Evolutionary conservation across 2,888 invertebrate species (phyloP).

Genomic region (Sphinx pinastri): DNA sequence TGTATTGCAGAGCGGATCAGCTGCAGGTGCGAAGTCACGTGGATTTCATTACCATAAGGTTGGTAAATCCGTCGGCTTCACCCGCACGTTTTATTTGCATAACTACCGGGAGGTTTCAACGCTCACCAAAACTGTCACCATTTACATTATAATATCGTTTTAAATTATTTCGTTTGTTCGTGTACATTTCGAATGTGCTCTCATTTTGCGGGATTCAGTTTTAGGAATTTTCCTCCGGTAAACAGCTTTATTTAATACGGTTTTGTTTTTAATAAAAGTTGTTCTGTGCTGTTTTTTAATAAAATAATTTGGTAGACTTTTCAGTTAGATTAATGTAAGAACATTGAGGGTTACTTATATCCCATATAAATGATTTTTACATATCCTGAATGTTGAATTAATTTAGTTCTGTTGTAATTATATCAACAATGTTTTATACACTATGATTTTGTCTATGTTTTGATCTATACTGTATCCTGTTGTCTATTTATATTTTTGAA

Average conservation of each 20-base stretch:
- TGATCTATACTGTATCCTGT: no score
- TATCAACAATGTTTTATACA: no score
- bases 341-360: no score
- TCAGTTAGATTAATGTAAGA: no score
- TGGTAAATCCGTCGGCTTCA: slow-evolving; percentile 52
- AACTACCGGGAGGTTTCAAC: slow-evolving; percentile 41
- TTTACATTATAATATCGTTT: slow-evolving; percentile 29
- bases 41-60: slow-evolving; percentile 59
- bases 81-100: slow-evolving; percentile 59
- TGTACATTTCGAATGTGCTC: slow-evolving; percentile 8
- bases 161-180: slow-evolving; percentile 23
- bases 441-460: no score
- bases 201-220: background rate
- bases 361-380: no score
- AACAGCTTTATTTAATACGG: background rate
- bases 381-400: no score
- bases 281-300: no score
- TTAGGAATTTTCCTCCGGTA: background rate
- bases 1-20: slow-evolving; percentile 6
- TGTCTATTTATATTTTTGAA: no score
- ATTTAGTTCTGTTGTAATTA: no score
- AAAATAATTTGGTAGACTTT: background rate
- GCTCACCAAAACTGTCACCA: slow-evolving; percentile 21
- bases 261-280: background rate
- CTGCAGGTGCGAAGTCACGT: slow-evolving; percentile 38